Conservation (phyloP, 2,888 invertebrate genomes). For the Mycalesis mineus region DNA sequence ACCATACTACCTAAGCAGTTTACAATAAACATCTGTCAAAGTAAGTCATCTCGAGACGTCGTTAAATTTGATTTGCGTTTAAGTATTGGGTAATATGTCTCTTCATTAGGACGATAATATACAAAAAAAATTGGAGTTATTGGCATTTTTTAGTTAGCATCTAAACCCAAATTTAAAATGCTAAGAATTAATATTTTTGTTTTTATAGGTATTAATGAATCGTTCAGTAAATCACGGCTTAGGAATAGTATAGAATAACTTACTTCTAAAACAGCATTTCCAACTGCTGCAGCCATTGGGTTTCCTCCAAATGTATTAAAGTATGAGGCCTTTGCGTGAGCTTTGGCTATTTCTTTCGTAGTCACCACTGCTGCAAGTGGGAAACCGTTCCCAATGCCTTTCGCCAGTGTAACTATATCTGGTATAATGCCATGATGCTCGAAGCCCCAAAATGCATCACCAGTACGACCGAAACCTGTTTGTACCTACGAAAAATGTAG, state of each 20-base stretch:
- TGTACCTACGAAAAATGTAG: slow-evolving; percentile 84
- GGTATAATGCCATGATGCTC: slow-evolving; percentile 90
- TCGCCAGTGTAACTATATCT: slow-evolving; percentile 97
- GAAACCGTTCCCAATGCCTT: slow-evolving; percentile 97
- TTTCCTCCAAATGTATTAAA: slow-evolving; percentile 99
- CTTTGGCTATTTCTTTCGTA: slow-evolving; percentile 90
- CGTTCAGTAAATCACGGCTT: too few relatives aligned
- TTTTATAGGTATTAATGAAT: too few relatives aligned
- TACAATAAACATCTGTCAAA: too few relatives aligned
- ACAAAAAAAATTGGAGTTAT: too few relatives aligned
- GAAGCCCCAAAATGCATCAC: slow-evolving; percentile 98
- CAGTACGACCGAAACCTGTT: slow-evolving; percentile 97
- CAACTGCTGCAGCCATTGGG: slow-evolving; percentile 92
- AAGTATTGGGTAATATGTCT: too few relatives aligned
- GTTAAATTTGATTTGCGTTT: too few relatives aligned
- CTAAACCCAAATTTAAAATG: too few relatives aligned
- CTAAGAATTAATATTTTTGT: too few relatives aligned
- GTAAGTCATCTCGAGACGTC: too few relatives aligned
- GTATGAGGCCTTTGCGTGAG: slow-evolving; percentile 85
- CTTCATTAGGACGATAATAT: too few relatives aligned
- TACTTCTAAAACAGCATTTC: slow-evolving; percentile 95
- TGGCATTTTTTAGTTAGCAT: too few relatives aligned
- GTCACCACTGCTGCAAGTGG: slow-evolving; percentile 97
- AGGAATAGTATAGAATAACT: slow-evolving; percentile 39
- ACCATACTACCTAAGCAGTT: too few relatives aligned